These are phyloP conservation scores for Agriopis leucophaearia DNA, from an alignment of 2,888 invertebrate species.

Conservation along the genomic window DNA sequence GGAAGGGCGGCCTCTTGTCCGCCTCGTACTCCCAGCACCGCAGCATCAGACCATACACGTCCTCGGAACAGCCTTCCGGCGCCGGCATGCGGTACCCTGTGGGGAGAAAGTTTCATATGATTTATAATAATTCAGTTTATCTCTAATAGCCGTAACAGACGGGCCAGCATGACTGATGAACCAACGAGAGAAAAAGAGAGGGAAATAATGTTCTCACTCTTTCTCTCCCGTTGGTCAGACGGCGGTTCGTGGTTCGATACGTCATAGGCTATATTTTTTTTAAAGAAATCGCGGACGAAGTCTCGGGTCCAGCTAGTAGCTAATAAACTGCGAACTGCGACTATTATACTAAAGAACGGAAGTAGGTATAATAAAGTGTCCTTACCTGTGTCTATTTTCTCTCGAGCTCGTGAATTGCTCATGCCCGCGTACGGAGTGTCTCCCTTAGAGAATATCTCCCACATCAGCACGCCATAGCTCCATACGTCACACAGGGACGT, in stretches of 20 bases:
- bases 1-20: conserved; percentile 96
- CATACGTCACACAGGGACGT: conserved; percentile 98
- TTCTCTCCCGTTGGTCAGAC: too few relatives aligned
- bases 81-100: conserved; percentile 97
- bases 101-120: neutral
- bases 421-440: conserved; percentile 97
- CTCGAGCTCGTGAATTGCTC: conserved; percentile 97
- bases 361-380: neutral
- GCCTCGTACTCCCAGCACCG: conserved; percentile 98
- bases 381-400: conserved; percentile 96
- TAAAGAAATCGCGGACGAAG: too few relatives aligned
- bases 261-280: too few relatives aligned
- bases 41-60: conserved; percentile 96
- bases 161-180: too few relatives aligned
- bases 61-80: conserved; percentile 94
- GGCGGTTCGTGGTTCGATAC: too few relatives aligned
- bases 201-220: too few relatives aligned
- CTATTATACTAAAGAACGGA: too few relatives aligned
- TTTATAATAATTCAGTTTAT: too few relatives aligned
- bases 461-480: conserved; percentile 98
- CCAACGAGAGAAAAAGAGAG: too few relatives aligned
- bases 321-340: too few relatives aligned
- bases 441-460: conserved; percentile 98
- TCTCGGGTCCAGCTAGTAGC: too few relatives aligned
- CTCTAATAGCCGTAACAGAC: too few relatives aligned